Evolutionary conservation across 2,797 vertebrate species (phyloP).

Genomic region (Micrastur ruficollis): DNA sequence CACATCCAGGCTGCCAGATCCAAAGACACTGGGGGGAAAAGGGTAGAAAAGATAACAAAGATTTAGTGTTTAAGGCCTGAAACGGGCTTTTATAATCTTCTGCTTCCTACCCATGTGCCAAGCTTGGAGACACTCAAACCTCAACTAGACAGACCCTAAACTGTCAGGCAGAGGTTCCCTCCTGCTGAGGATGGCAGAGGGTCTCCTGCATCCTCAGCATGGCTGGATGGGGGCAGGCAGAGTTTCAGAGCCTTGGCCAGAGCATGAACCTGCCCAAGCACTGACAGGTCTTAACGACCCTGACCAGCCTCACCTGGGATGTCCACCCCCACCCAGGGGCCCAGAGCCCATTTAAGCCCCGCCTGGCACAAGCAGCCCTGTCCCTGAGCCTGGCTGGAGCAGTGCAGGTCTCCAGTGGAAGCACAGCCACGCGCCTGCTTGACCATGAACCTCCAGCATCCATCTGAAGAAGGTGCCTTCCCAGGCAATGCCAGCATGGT

Average conservation of each 20-base stretch:
- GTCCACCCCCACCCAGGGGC: neutral
- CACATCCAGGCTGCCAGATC: slow-evolving; percentile 77
- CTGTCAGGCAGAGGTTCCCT: neutral
- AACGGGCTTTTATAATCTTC: neutral
- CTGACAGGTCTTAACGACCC: neutral
- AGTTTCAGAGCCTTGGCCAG: neutral
- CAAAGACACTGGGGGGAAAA: slow-evolving; percentile 54
- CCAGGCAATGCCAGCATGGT: fast-evolving
- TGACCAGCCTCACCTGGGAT: neutral
- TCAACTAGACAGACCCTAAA: neutral
- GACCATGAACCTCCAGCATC: fast-evolving
- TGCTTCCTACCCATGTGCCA: neutral
- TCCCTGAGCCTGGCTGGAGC: fast-evolving
- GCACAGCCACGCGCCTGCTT: fast-evolving
- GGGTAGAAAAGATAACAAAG: neutral
- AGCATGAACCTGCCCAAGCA: neutral
- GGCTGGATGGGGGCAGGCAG: neutral
- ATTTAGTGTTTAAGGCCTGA: neutral
- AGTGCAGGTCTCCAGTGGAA: fast-evolving
- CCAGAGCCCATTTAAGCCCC: neutral
- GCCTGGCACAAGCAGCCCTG: fast-evolving
- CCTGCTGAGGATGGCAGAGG: neutral
- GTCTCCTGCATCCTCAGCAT: neutral
- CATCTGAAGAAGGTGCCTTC: fast-evolving
- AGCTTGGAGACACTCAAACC: neutral